Percentiles rank a stretch among this genome's conserved stretches.
phyloP scores from a whole-genome alignment of 2,797 vertebrate species.

The Salarias fasciatus region DNA sequence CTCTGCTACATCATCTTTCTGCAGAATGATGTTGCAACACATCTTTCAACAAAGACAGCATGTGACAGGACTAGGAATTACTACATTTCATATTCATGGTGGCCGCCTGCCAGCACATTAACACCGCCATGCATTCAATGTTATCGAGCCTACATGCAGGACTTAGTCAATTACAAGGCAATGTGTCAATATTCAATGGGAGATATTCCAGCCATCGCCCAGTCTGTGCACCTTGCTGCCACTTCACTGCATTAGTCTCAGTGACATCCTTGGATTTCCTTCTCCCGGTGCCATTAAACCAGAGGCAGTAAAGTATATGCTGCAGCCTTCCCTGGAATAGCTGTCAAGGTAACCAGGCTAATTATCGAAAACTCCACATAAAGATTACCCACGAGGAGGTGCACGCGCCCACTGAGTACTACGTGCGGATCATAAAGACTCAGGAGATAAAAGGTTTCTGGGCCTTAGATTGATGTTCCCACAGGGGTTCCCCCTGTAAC shows the following conservation, averaged over 20 bases:
- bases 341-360: neutral
- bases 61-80: constrained; percentile 37
- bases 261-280: constrained; percentile 18
- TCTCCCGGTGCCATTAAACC: constrained; percentile 12
- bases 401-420: constrained; percentile 2
- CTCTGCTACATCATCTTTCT: constrained; percentile 39
- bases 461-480: constrained; percentile 2
- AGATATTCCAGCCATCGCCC: neutral
- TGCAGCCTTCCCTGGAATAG: neutral
- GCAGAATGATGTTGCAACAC: constrained; percentile 36
- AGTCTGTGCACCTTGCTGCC: neutral
- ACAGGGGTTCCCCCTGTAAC: neutral
- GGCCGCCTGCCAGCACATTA: constrained; percentile 23
- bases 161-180: neutral
- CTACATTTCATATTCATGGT: constrained; percentile 34
- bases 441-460: neutral
- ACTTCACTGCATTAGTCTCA: neutral
- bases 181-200: neutral
- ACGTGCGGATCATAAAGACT: neutral
- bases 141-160: neutral
- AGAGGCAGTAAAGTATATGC: constrained; percentile 7
- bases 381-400: constrained; percentile 10
- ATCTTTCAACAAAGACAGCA: constrained; percentile 33
- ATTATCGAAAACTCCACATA: constrained; percentile 15
- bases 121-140: constrained; percentile 7